Conservation (phyloP, 2,888 invertebrate genomes). For the Oasisia sp. region DNA sequence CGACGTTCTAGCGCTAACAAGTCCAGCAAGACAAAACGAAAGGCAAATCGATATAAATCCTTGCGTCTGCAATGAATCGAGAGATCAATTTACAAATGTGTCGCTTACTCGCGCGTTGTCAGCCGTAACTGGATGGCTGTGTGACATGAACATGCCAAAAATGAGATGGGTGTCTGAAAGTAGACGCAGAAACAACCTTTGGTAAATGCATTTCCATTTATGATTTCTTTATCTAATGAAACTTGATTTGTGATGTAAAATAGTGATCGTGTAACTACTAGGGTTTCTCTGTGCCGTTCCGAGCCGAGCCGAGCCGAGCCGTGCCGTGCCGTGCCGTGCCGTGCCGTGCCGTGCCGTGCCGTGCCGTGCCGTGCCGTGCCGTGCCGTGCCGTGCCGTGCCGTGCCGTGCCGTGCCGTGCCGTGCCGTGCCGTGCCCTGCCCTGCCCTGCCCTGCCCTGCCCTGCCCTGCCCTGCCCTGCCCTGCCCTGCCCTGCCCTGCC, state of each 20-base stretch:
- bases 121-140: not conserved
- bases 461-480: too few relatives aligned
- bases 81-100: constrained; percentile 1
- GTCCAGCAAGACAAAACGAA: not conserved
- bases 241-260: not conserved
- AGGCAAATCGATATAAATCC: constrained; percentile 8
- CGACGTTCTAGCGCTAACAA: too few relatives aligned
- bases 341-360: too few relatives aligned
- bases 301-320: too few relatives aligned
- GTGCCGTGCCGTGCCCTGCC: too few relatives aligned
- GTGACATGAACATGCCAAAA: not conserved
- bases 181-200: not conserved
- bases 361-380: too few relatives aligned
- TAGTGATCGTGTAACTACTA: not conserved
- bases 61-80: not conserved
- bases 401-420: too few relatives aligned
- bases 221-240: not conserved
- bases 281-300: not conserved
- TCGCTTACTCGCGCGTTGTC: not conserved
- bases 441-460: too few relatives aligned
- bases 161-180: not conserved
- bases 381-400: too few relatives aligned
- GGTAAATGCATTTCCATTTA: not conserved
- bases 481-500: too few relatives aligned
- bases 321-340: too few relatives aligned